Evolutionary conservation across 2,888 invertebrate species (phyloP).

Genomic region (Stramonita haemastoma): DNA sequence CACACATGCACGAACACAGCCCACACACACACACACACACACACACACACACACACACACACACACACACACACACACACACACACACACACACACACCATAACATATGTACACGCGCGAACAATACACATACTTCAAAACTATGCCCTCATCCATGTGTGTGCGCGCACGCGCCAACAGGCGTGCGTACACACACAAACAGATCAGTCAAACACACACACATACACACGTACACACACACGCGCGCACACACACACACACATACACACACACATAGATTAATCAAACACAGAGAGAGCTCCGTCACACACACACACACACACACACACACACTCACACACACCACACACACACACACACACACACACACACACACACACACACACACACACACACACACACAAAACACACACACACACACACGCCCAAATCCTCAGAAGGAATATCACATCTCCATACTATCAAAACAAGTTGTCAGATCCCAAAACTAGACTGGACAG

Average conservation of each 20-base stretch:
- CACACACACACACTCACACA: not conserved
- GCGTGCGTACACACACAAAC: not conserved
- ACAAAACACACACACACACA: not conserved
- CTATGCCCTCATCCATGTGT: too few relatives aligned
- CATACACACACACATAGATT: not conserved
- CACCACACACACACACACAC: not conserved
- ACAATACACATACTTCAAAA: too few relatives aligned
- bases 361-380: not conserved
- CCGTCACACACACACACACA: not conserved
- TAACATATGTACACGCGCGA: too few relatives aligned
- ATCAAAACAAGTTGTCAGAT: not conserved
- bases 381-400: not conserved
- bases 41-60: too few relatives aligned
- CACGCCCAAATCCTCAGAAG: not conserved
- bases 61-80: too few relatives aligned
- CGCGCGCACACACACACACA: too few relatives aligned
- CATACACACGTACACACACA: too few relatives aligned
- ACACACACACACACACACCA: too few relatives aligned
- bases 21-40: not conserved
- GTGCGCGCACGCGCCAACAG: not conserved
- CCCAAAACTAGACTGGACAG: not conserved
- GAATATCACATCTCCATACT: not conserved
- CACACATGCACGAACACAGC: not conserved
- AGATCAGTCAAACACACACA: too few relatives aligned
- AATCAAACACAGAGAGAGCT: not conserved